These are phyloP conservation scores for Taeniopygia guttata DNA, from an alignment of 2,797 vertebrate species.

Conservation along the genomic window DNA sequence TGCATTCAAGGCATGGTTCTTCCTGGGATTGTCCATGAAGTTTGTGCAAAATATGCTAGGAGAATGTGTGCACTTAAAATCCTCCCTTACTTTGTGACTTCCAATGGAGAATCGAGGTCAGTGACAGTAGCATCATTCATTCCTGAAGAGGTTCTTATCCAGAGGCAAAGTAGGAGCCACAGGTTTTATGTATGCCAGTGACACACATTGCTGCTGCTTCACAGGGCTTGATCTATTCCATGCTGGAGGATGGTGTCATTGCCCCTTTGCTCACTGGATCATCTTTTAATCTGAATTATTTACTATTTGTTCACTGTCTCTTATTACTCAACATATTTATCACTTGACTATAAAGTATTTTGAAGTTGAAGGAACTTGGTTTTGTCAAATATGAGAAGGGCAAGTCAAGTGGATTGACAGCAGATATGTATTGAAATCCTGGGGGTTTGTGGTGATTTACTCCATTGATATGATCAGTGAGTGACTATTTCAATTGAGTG, in stretches of 20 bases:
- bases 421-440: not conserved
- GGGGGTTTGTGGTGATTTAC: not conserved
- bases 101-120: not conserved
- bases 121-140: not conserved
- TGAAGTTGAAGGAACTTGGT: not conserved
- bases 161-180: not conserved
- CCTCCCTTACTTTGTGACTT: not conserved
- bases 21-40: not conserved
- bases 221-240: not conserved
- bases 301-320: not conserved
- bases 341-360: not conserved
- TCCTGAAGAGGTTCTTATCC: not conserved
- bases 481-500: not conserved
- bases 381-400: not conserved
- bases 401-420: not conserved
- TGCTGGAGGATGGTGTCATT: not conserved
- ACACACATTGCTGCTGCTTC: accelerated
- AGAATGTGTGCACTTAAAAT: not conserved
- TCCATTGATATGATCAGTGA: not conserved
- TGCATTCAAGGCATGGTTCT: not conserved
- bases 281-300: not conserved
- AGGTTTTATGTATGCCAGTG: not conserved
- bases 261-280: not conserved
- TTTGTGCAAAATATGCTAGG: not conserved
- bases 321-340: not conserved